These are phyloP conservation scores for Lasioglossum albipes DNA, from an alignment of 1,140 invertebrate species.

Conservation along the genomic window DNA sequence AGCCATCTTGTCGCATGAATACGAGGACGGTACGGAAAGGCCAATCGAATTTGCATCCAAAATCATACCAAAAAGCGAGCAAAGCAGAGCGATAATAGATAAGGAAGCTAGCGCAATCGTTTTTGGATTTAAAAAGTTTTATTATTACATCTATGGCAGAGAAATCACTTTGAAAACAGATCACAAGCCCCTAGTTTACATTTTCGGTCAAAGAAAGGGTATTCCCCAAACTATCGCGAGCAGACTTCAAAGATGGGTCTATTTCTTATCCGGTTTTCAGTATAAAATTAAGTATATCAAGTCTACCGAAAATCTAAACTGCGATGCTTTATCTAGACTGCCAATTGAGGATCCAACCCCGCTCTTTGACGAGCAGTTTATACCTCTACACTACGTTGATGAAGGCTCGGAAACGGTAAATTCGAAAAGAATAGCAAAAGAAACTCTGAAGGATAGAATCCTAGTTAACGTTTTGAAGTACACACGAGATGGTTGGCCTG, in stretches of 20 bases:
- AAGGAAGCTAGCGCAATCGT: constrained; percentile 77
- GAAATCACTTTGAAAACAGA: neutral
- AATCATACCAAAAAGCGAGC: constrained; percentile 74
- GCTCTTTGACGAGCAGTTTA: too few relatives aligned
- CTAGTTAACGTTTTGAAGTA: too few relatives aligned
- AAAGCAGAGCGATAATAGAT: constrained; percentile 80
- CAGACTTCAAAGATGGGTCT: neutral
- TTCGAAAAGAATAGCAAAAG: too few relatives aligned
- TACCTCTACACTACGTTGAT: too few relatives aligned
- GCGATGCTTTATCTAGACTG: constrained; percentile 42
- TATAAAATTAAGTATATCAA: constrained; percentile 27
- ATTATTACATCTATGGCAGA: neutral
- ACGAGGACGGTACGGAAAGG: constrained; percentile 54
- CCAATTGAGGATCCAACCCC: constrained; percentile 15
- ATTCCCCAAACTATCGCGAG: neutral
- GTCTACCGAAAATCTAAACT: constrained; percentile 21
- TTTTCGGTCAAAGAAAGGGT: neutral
- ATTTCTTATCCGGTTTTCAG: constrained; percentile 29
- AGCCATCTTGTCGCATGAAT: constrained; percentile 40
- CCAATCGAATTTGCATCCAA: constrained; percentile 78
- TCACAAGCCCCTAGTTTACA: neutral
- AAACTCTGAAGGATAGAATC: too few relatives aligned
- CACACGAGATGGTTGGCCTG: too few relatives aligned
- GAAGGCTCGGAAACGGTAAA: too few relatives aligned
- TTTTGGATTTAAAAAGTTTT: neutral